These are phyloP conservation scores for Cochlearius cochlearius DNA, from an alignment of 2,113 vertebrate genomes.

Conservation along the genomic window DNA sequence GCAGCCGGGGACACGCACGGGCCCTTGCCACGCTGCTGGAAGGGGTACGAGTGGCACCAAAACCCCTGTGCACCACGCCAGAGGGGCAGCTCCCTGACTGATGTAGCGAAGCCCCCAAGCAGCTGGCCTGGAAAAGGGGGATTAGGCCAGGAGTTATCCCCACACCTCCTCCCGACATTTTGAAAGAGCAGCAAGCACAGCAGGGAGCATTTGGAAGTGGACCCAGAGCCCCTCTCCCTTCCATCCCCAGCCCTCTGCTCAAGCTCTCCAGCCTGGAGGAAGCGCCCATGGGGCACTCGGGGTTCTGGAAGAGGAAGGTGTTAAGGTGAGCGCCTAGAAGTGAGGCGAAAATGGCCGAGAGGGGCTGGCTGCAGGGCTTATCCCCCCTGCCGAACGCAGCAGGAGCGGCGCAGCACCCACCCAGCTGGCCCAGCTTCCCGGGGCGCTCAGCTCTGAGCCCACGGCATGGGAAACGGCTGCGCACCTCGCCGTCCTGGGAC, in stretches of 20 bases:
- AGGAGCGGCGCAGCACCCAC: not conserved
- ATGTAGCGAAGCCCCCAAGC: not conserved
- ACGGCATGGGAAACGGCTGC: rapidly evolving
- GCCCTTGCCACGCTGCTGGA: not conserved
- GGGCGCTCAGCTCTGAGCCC: not conserved
- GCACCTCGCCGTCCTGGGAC: not conserved
- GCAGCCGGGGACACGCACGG: not conserved
- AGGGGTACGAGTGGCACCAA: not conserved
- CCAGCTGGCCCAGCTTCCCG: not conserved
- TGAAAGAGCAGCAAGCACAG: not conserved
- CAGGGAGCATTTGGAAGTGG: not conserved
- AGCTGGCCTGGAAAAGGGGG: not conserved
- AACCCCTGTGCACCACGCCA: not conserved
- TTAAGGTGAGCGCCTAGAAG: not conserved
- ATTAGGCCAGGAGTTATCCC: not conserved
- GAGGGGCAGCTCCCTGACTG: not conserved
- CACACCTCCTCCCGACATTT: not conserved
- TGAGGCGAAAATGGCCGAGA: rapidly evolving
- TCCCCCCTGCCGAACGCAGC: not conserved
- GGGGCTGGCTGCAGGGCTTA: not conserved
- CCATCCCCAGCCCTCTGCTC: not conserved
- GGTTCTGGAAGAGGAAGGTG: not conserved
- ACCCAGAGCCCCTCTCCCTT: not conserved
- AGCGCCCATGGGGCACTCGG: not conserved
- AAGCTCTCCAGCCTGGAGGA: not conserved